A percentile compares a stretch with the other conserved stretches of the same genome.
Evolutionary conservation across 2,797 vertebrate species (phyloP).

Genomic region (Falco peregrinus): DNA sequence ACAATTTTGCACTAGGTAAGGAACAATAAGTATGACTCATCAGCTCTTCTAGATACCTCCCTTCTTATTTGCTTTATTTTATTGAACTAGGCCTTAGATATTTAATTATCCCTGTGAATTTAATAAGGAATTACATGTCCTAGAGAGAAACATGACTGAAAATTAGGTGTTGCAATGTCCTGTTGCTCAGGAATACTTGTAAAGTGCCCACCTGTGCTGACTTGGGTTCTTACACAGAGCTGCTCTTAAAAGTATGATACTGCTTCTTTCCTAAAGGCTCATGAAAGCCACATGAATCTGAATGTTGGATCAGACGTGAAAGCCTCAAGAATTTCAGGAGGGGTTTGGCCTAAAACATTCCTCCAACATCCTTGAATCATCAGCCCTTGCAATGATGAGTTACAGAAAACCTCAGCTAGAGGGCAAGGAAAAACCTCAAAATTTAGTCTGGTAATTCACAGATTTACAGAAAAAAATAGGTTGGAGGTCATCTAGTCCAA

Average conservation of each 20-base stretch:
- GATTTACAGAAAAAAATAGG: not conserved
- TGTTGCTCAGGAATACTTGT: not conserved
- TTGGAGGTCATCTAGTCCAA: not conserved
- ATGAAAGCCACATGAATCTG: accelerated
- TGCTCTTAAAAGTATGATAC: not conserved
- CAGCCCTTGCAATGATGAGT: not conserved
- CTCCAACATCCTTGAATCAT: not conserved
- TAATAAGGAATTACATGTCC: not conserved
- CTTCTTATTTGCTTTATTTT: not conserved
- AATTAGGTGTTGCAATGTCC: not conserved
- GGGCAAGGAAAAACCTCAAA: not conserved
- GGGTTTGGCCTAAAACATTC: not conserved
- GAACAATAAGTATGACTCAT: not conserved
- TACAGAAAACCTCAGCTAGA: not conserved
- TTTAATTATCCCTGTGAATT: not conserved
- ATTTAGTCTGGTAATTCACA: not conserved
- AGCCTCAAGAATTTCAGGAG: not conserved
- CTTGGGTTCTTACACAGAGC: not conserved
- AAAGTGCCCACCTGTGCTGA: not conserved
- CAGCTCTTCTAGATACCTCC: not conserved
- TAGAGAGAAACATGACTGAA: not conserved
- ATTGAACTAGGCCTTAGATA: not conserved
- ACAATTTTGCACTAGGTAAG: not conserved
- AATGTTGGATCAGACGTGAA: not conserved
- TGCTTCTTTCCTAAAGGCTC: not conserved